These are phyloP conservation scores for Sinelater perroti DNA, from an alignment of 2,888 invertebrate species.

Conservation along the genomic window DNA sequence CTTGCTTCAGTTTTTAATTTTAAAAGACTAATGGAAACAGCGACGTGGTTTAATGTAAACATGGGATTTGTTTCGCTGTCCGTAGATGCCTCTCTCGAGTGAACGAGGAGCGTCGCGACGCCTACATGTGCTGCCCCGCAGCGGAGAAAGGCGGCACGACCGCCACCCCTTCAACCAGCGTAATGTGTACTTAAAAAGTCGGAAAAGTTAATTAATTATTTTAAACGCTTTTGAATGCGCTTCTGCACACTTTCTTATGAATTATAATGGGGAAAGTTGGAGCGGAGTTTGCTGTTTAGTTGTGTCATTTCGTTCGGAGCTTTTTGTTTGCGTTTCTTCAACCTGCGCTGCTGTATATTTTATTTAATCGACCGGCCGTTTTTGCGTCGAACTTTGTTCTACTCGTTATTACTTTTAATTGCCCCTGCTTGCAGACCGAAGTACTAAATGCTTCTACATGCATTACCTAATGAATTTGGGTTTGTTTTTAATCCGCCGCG, in stretches of 20 bases:
- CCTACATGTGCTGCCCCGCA: constrained; percentile 56
- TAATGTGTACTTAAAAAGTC: constrained; percentile 55
- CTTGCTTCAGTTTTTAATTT: no score
- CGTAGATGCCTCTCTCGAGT: constrained; percentile 31
- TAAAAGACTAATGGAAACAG: no score
- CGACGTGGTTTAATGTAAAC: no score
- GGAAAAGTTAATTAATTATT: constrained; percentile 59
- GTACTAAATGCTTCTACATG: no score
- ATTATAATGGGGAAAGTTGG: constrained; percentile 45
- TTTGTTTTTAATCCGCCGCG: no score
- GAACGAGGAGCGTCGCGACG: constrained; percentile 53
- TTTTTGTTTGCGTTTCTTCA: constrained; percentile 1
- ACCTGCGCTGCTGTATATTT: no score
- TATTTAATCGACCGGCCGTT: neutral
- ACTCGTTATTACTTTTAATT: no score
- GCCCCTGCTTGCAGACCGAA: no score
- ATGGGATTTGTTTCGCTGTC: no score
- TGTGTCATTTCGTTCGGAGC: constrained; percentile 1
- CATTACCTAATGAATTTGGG: no score
- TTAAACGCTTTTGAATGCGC: constrained; percentile 51
- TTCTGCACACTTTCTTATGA: constrained; percentile 52
- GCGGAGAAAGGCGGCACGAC: constrained; percentile 49
- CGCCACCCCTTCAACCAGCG: constrained; percentile 29
- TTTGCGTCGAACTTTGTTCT: neutral
- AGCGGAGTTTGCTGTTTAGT: constrained; percentile 12